Base-by-base conservation (phyloP, 2,797 vertebrate genomes). In the Phyllotis vaccarum region DNA sequence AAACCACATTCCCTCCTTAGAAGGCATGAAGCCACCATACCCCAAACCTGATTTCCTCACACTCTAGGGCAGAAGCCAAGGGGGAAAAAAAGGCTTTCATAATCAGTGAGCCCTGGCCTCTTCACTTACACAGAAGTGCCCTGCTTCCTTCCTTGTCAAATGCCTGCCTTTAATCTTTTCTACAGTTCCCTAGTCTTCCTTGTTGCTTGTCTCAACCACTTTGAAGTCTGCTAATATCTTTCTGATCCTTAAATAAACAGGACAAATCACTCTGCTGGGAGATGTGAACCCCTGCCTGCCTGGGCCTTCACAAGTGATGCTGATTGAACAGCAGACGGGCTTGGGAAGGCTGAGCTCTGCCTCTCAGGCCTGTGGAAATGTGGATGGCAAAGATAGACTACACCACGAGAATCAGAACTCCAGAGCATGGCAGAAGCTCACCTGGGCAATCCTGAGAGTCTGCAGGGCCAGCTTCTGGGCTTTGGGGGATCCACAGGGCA, bases 391-490 rank as follows among this genome's bases (percentile, higher is more conserved):
- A 88, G 72, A 90, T 62, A 52, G 87, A 37, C 86, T 21, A 62
- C 31, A 14, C 22, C 11, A 22, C 7, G 7, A 27, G 75, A 68
- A 43, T 70, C 74, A 11, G 56, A 86, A 75, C 64, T 19, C 19
- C 91, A 34, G 90, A 49, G 82, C 64, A 66, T 4, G 16, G 89
- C 43, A 75, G 11, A n/a, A 68, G 46, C 98, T 97, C 91, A 99
- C 99, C 99, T 99, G 99, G 40, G 98, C 95, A 68, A 80, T 91
- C 86, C 85, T 88, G 43, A 99, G 98, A 0, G 98, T 98, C 96
- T 98, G 98, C 86, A 99, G 98, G 64, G 99, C 97, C 87, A 99
- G 98, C 79, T 98, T 99, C 96, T 99, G 99, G 81, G 98, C 98
- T 72, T 96, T 98, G 0, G 99, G 98, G 34, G 97, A 98, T 2